A percentile compares a stretch with the other conserved stretches of the same genome.
These are phyloP conservation scores for Aspidiotus rigidus DNA, from an alignment of 2,888 invertebrate species.

Conservation along the genomic window DNA sequence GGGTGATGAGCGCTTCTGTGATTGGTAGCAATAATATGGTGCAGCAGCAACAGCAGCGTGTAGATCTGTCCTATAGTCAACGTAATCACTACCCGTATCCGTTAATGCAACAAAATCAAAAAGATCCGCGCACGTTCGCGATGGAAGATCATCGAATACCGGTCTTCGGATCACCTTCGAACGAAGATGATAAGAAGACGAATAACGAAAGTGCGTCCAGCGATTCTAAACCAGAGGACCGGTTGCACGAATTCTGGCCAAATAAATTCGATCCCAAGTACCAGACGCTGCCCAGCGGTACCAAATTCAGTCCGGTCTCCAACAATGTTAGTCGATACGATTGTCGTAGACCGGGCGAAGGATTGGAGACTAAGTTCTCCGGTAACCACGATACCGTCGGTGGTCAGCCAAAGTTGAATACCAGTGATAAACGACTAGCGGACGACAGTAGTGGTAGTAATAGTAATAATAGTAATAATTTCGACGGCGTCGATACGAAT, in stretches of 20 bases:
- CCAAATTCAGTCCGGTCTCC: constrained; percentile 59
- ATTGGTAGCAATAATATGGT: constrained; percentile 19
- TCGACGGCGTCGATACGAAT: not conserved
- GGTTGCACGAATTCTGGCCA: constrained; percentile 58
- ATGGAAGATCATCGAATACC: not conserved
- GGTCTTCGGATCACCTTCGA: not conserved
- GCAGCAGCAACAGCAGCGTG: not conserved
- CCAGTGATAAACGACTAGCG: constrained; percentile 3
- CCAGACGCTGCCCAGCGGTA: constrained; percentile 83
- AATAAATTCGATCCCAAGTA: constrained; percentile 83
- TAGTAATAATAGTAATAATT: constrained; percentile 10
- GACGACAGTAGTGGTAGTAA: constrained; percentile 7
- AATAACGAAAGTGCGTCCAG: not conserved
- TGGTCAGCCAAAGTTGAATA: constrained; percentile 7
- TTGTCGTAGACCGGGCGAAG: constrained; percentile 23
- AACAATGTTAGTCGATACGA: constrained; percentile 8
- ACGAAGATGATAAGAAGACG: constrained; percentile 6
- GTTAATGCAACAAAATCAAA: not conserved
- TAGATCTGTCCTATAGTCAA: constrained; percentile 15
- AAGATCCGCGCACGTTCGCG: constrained; percentile 3
- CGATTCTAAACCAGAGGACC: constrained; percentile 7
- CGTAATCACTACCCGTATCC: constrained; percentile 4
- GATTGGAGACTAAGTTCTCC: constrained; percentile 6
- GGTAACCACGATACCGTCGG: constrained; percentile 4
- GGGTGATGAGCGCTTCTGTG: not conserved